Conservation (phyloP, 92 coral and sea anemone species). For the Umimayanthus chanpuru region DNA sequence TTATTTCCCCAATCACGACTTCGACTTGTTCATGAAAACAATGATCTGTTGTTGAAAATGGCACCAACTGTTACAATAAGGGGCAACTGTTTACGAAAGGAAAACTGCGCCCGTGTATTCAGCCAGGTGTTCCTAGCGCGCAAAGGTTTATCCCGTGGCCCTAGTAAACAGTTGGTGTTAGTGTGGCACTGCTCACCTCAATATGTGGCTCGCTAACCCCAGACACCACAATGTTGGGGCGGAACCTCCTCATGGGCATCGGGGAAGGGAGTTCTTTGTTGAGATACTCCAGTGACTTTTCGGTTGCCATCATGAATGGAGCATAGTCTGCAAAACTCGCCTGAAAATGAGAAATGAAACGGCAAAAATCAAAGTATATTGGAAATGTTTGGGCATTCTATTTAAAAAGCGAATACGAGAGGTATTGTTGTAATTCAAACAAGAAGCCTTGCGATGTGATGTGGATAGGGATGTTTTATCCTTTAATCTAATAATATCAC, state of each 20-base stretch:
- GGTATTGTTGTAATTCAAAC: no score
- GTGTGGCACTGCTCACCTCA: slow-evolving; percentile 40
- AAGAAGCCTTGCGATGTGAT: no score
- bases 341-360: slow-evolving; percentile 20
- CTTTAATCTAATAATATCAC: no score
- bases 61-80: no score
- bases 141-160: no score
- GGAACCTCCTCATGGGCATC: slow-evolving; percentile 61
- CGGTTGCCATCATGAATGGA: slow-evolving; percentile 56
- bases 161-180: background rate
- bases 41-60: no score
- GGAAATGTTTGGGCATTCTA: background rate
- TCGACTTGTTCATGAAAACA: no score
- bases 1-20: no score
- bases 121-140: no score
- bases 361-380: background rate
- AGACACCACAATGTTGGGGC: slow-evolving; percentile 67
- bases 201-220: slow-evolving; percentile 39
- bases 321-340: slow-evolving; percentile 56
- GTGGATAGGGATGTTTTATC: no score
- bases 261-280: slow-evolving; percentile 61
- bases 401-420: background rate
- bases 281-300: slow-evolving; percentile 55
- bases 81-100: no score
- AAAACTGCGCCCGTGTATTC: no score